Evolutionary conservation across 2,113 vertebrate genomes (phyloP).

Genomic region (Ptilorrhoa leucosticta): DNA sequence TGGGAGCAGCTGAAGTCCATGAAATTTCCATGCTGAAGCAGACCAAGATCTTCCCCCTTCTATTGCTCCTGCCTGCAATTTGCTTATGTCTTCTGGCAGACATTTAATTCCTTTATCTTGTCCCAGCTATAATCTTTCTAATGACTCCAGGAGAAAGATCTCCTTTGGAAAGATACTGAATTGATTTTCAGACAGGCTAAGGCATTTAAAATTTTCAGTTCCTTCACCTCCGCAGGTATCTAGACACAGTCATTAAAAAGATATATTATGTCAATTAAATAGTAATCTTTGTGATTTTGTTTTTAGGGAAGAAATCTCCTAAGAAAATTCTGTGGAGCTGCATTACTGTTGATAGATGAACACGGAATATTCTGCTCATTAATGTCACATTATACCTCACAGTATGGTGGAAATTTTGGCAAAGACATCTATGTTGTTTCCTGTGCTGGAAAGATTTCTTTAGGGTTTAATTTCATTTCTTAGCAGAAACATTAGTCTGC

Average conservation of each 20-base stretch:
- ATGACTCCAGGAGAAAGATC: slow-evolving; percentile 52
- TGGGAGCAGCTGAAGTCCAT: neutral
- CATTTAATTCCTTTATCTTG: slow-evolving; percentile 64
- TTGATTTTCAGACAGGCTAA: slow-evolving; percentile 67
- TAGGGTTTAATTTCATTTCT: neutral
- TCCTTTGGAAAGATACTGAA: slow-evolving; percentile 64
- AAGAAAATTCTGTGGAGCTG: neutral
- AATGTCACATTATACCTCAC: neutral
- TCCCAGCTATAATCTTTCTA: slow-evolving; percentile 65
- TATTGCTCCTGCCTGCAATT: slow-evolving; percentile 50
- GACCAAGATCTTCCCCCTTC: neutral
- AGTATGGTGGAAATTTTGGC: neutral
- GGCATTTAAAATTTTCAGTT: slow-evolving; percentile 62
- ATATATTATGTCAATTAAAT: neutral
- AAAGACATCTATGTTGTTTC: neutral
- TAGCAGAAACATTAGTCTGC: neutral
- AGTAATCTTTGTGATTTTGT: neutral
- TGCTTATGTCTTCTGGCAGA: slow-evolving; percentile 52
- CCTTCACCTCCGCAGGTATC: slow-evolving; percentile 46
- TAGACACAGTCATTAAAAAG: slow-evolving; percentile 32
- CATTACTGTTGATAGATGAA: slow-evolving; percentile 9
- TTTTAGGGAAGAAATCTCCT: neutral
- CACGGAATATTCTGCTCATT: neutral
- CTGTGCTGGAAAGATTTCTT: neutral
- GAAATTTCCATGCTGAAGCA: neutral